Percentiles rank a stretch among this genome's conserved stretches.
Evolutionary conservation across 2,888 invertebrate species (phyloP).

Genomic region (Magallana nippona): DNA sequence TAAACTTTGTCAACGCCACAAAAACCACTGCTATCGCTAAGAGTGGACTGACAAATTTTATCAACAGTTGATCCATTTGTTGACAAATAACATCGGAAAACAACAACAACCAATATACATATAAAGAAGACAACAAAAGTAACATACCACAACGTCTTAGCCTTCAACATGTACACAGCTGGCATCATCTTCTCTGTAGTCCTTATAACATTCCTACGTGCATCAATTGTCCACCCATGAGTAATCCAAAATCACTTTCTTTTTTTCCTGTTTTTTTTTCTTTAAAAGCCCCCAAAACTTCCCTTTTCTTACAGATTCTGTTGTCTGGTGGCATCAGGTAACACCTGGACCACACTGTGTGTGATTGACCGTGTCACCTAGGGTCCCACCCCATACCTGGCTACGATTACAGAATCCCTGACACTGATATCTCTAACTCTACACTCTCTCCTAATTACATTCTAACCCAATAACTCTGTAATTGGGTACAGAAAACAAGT

Average conservation of each 20-base stretch:
- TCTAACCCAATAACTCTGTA: slow-evolving; percentile 16
- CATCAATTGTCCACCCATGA: slow-evolving; percentile 23
- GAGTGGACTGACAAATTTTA: not conserved
- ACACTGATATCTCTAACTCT: not conserved
- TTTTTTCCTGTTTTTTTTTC: not conserved
- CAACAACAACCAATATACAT: not conserved
- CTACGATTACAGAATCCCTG: slow-evolving; percentile 3
- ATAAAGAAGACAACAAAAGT: not conserved
- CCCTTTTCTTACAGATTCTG: not conserved
- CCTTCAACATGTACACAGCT: slow-evolving; percentile 15
- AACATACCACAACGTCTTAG: slow-evolving; percentile 16
- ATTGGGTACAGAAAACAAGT: slow-evolving; percentile 1
- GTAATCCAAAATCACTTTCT: not conserved
- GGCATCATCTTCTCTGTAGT: not conserved
- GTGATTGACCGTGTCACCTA: slow-evolving; percentile 1
- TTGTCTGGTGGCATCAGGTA: not conserved
- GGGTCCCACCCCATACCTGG: not conserved
- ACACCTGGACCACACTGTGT: not conserved
- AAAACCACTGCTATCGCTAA: not conserved
- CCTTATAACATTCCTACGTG: not conserved
- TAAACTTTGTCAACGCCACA: not conserved
- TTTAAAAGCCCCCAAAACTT: not conserved
- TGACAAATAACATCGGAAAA: not conserved
- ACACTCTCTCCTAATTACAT: not conserved
- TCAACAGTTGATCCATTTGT: not conserved